Percentiles rank a stretch among this genome's conserved stretches.
Evolutionary conservation across 92 coral and sea anemone genomes (phyloP).

Genomic region (Zoanthus gigantus): DNA sequence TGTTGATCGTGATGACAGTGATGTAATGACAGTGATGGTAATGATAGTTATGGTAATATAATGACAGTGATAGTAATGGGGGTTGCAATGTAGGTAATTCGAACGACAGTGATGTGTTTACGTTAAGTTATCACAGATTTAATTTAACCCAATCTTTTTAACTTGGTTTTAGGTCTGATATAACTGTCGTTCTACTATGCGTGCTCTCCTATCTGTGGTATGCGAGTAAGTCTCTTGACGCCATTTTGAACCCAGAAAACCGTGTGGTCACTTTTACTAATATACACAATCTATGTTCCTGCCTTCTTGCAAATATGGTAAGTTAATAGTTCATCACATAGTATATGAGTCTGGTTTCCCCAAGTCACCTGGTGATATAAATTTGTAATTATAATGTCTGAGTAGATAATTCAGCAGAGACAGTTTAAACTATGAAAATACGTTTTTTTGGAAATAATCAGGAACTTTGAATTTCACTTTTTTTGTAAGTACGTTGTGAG

Average conservation of each 20-base stretch:
- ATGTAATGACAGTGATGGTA: not conserved
- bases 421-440: no score
- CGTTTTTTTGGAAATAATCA: no score
- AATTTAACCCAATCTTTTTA: not conserved
- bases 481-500: no score
- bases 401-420: no score
- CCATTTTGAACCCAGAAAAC: constrained; percentile 68
- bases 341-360: no score
- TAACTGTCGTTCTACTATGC: constrained; percentile 81
- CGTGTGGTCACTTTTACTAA: constrained; percentile 65
- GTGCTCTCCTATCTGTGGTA: constrained; percentile 82
- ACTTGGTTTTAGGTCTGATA: constrained; percentile 71
- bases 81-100: no score
- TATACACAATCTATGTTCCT: constrained; percentile 91
- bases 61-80: not conserved
- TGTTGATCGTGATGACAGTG: not conserved
- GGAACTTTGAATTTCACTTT: no score
- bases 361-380: no score
- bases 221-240: constrained; percentile 70
- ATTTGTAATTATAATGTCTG: no score
- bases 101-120: not conserved
- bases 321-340: not conserved
- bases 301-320: constrained; percentile 89
- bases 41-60: not conserved
- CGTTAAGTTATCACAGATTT: not conserved